Evolutionary conservation across 2,113 vertebrate species (phyloP), one percentile per base, ranked within the genome.

Genomic region (Malurus cyaneus): DNA sequence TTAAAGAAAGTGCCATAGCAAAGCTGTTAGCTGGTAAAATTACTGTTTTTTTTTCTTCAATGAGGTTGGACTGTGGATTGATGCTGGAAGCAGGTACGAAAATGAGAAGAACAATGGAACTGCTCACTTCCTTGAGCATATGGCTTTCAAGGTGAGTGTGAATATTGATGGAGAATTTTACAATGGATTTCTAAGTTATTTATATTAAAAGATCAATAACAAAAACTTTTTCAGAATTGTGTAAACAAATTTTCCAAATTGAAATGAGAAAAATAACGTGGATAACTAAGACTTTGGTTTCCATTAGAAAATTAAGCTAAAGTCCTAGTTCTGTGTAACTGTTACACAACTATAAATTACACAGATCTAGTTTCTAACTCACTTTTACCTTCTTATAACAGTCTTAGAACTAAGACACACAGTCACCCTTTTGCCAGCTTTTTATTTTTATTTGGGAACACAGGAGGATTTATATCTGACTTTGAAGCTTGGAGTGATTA

Each of bases 51-150:
- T 53, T 25, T 70, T 78, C 29, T 15, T 39, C 25, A 8, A 78
- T 89, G 54, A 99, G 99, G 99, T 99, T 86, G 99, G 99, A 25
- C 98, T 99, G 61, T 99, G 99, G 99, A 99, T 99, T 70, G 99
- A 99, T 74, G 99, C 99, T 31, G 99, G 99, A 88, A 99, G 99
- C 96, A 98, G 99, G 29, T 99, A 99, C 72, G 99, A 99, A 97
- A 99, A 99, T 61, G 98, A 99, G 94, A 98, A 98, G 92, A 99
- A 99, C 94, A 99, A 99, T 28, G 99, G 99, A 74, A 99, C 99
- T 7, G 99, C 99, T 72, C 99, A 99, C 94, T 99, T 99, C 83
- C 97, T 99, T 97, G 99, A 99, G 92, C 99, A 99, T 82, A 99
- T 99, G 99, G 99, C 99, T 26, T 99, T 99, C 96, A 99, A 99